Evolutionary conservation across 2,888 invertebrate genomes (phyloP), one percentile per base, ranked within the genome.

Genomic region (Resseliella maxima): DNA sequence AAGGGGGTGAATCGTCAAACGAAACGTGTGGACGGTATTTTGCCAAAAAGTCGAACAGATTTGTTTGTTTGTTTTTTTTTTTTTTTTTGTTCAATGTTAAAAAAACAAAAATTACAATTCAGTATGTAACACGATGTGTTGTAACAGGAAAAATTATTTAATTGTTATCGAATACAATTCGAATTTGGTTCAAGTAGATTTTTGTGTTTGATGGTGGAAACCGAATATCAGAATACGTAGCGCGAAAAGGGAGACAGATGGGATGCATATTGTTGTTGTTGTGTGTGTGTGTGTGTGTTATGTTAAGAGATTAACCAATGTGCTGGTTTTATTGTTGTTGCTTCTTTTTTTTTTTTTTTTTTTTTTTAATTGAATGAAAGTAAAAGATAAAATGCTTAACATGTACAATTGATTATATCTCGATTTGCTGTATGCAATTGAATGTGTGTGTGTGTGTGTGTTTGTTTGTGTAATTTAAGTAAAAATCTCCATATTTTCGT

Each of bases 341-440:
- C 41, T 24, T 59, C 12, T 15, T 8, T 50, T 15, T 50, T 50
- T 15, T 8, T 2, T 15, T 50, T 2, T 2, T 50, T 50, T 50
- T 50, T 50, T 8, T 50, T 50, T 50, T 15, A 50, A 72, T 72
- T 31, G 31, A 59, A 72, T 72, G 31, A 72, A 2, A 50, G 18
- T 8, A 72, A 15, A 72, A 59, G 24, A 59, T 3, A 24, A 59
- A 59, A 72, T 72, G 72, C 72, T 72, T 72, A 72, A 12, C 72
- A 72, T 72, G n/a, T 72, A 72, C 72, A 72, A 72, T 72, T 72
- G 72, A 72, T 72, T 72, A 72, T 59, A 24, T 59, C 27, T 6
- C 5, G 2, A 59, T 72, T 72, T 27, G 3, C 72, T 31, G 2
- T 31, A 15, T 72, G 12, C 72, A 72, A 24, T 59, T 15, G 12